Evolutionary conservation across 1,140 invertebrate genomes (phyloP).

Genomic region (Cydia amplana): DNA sequence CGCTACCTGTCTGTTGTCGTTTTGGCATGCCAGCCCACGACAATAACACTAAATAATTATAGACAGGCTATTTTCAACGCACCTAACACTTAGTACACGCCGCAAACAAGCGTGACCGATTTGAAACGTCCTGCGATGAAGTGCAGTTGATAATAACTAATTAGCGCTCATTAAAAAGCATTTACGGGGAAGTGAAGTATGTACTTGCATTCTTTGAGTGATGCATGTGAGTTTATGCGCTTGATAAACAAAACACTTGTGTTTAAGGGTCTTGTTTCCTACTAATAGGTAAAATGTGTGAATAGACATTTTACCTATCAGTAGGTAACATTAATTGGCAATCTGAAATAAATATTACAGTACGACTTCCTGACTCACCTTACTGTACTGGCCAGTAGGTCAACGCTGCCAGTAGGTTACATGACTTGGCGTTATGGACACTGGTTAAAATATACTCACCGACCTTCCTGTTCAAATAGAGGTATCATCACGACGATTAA

Average conservation of each 20-base stretch:
- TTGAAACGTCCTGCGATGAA: conserved; percentile 33
- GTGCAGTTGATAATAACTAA: conserved; percentile 10
- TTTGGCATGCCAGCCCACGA: conserved; percentile 71
- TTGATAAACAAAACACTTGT: conserved; percentile 8
- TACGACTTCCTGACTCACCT: too few relatives aligned
- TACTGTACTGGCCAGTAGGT: too few relatives aligned
- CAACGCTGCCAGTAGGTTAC: too few relatives aligned
- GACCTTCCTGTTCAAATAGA: too few relatives aligned
- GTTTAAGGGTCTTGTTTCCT: not conserved
- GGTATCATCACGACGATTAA: too few relatives aligned
- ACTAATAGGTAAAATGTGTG: too few relatives aligned
- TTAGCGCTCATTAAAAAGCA: conserved; percentile 7
- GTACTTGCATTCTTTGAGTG: not conserved
- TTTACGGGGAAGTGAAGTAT: conserved; percentile 16
- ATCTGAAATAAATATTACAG: too few relatives aligned
- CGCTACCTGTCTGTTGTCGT: conserved; percentile 73
- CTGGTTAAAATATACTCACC: too few relatives aligned
- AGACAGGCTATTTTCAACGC: conserved; percentile 65
- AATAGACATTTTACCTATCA: too few relatives aligned
- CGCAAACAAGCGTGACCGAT: conserved; percentile 42
- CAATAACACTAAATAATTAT: conserved; percentile 77
- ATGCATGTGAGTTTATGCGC: not conserved
- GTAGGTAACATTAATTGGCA: too few relatives aligned
- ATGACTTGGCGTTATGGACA: too few relatives aligned
- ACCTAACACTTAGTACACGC: conserved; percentile 45